Percentiles rank a stretch among this genome's conserved stretches.
Evolutionary conservation across 2,113 vertebrate genomes (phyloP).

Genomic region (human (Homo sapiens)): GRCh38 chr2:238424001-238424500

Average conservation of each 20-base stretch:
- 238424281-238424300: not conserved
- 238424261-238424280: not conserved
- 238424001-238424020: not conserved
- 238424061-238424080: not conserved
- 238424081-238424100: not conserved
- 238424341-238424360: fast-evolving
- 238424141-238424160: not conserved
- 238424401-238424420: not conserved
- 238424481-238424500: not conserved
- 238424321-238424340: no score
- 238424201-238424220: fast-evolving
- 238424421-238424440: not conserved
- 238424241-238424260: not conserved
- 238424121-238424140: no score
- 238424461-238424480: not conserved
- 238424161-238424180: fast-evolving
- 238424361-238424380: not conserved
- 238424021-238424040: not conserved
- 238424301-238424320: not conserved
- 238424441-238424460: no score
- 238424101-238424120: fast-evolving
- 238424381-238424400: not conserved
- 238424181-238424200: not conserved
- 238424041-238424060: not conserved
- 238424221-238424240: not conserved